Percentiles rank a stretch among this genome's conserved stretches.
These are phyloP conservation scores for Zaprionus camerounensis DNA, from an alignment of 1,140 invertebrate genomes.

Conservation along the genomic window DNA sequence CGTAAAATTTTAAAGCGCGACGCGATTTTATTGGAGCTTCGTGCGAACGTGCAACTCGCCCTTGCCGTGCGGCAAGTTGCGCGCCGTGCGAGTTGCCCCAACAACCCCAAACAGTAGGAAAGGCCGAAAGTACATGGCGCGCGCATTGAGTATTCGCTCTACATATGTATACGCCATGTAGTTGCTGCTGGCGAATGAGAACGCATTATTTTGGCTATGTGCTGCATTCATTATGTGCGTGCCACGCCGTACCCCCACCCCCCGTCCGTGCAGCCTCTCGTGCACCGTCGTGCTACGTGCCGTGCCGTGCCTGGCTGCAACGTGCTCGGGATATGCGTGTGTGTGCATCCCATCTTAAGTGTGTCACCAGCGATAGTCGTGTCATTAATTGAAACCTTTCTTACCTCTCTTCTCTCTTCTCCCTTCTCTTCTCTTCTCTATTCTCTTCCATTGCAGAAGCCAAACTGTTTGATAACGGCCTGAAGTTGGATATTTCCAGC, in stretches of 20 bases:
- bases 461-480: constrained; percentile 84
- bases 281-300: constrained; percentile 11
- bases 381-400: constrained; percentile 53
- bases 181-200: constrained; percentile 59
- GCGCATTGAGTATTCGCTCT: constrained; percentile 65
- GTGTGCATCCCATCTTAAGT: constrained; percentile 40
- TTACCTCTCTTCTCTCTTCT: constrained; percentile 22
- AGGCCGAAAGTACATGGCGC: constrained; percentile 66
- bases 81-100: constrained; percentile 8
- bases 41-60: constrained; percentile 61
- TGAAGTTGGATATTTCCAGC: constrained; percentile 84
- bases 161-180: constrained; percentile 51
- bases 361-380: constrained; percentile 28
- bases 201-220: constrained; percentile 56
- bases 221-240: constrained; percentile 42
- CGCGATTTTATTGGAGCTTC: constrained; percentile 77
- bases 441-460: constrained; percentile 62
- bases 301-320: neutral
- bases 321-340: constrained; percentile 15
- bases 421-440: constrained; percentile 14
- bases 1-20: constrained; percentile 79
- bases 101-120: constrained; percentile 44
- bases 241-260: neutral
- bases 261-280: neutral
- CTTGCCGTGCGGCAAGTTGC: neutral